phyloP scores from a whole-genome alignment of 2,797 vertebrate genomes.

The Toxotes lorentzi region DNA sequence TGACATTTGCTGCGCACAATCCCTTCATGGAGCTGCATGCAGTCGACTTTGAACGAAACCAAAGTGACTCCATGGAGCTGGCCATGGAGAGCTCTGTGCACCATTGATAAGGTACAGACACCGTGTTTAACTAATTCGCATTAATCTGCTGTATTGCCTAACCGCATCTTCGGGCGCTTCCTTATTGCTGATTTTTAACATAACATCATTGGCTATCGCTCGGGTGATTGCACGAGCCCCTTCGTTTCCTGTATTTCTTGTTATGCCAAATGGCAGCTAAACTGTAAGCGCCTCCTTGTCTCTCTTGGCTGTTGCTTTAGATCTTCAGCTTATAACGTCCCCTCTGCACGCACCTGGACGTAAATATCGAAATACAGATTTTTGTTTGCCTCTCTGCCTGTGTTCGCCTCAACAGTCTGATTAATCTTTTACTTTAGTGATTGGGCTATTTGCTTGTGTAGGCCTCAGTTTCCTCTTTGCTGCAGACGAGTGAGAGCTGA shows the following conservation, averaged over 20 bases:
- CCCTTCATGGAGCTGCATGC: constrained; percentile 76
- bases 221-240: constrained; percentile 75
- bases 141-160: constrained; percentile 28
- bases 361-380: constrained; percentile 7
- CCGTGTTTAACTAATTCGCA: constrained; percentile 27
- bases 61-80: constrained; percentile 75
- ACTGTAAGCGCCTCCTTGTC: constrained; percentile 65
- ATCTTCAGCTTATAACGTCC: constrained; percentile 16
- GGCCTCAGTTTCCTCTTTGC: constrained; percentile 74
- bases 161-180: constrained; percentile 55
- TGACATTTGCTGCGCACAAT: constrained; percentile 82
- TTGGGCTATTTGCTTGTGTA: constrained; percentile 53
- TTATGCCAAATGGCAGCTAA: constrained; percentile 82
- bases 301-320: constrained; percentile 40
- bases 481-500: constrained; percentile 38
- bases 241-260: constrained; percentile 88
- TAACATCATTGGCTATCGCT: constrained; percentile 68
- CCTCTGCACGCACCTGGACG: constrained; percentile 37
- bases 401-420: neutral
- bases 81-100: constrained; percentile 67
- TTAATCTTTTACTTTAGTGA: constrained; percentile 30
- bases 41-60: constrained; percentile 82
- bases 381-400: neutral
- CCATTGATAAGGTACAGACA: constrained; percentile 65
- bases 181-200: constrained; percentile 62